Conservation (phyloP, 30 jellyfish, hydroid and myxozoan genomes). For the Aurelia sp. region DNA sequence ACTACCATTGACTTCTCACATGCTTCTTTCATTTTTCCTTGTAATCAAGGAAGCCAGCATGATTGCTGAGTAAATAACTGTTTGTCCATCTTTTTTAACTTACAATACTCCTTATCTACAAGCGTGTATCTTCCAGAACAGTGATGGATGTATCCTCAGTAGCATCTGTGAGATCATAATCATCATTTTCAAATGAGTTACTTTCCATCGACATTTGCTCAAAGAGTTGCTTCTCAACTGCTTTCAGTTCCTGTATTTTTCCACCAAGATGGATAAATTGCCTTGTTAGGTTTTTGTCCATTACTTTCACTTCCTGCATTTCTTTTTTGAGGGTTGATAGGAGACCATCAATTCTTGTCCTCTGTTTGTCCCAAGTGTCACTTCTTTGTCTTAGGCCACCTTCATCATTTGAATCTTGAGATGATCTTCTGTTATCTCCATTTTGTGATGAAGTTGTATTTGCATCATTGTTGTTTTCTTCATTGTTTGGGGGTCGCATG, state of each 20-base stretch:
- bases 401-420: neutral
- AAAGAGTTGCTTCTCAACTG: conserved; percentile 54
- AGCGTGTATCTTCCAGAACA: conserved; percentile 48
- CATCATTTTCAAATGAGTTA: conserved; percentile 34
- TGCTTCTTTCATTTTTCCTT: too few species aligned
- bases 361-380: conserved; percentile 83
- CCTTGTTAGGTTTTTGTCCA: conserved; percentile 90
- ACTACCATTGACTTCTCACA: too few species aligned
- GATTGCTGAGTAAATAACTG: too few species aligned
- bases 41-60: too few species aligned
- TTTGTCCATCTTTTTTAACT: neutral
- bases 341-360: conserved; percentile 74
- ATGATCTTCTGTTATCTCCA: conserved; percentile 19
- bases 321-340: conserved; percentile 77
- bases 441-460: neutral
- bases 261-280: conserved; percentile 95
- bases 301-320: conserved; percentile 78
- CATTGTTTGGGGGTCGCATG: conserved; percentile 6
- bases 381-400: neutral
- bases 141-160: conserved; percentile 22
- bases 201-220: conserved; percentile 48
- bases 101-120: neutral
- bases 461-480: neutral
- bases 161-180: neutral
- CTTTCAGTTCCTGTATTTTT: conserved; percentile 73